Evolutionary conservation across 2,113 vertebrate species (phyloP).

Genomic region (Thinocorus orbignyianus): DNA sequence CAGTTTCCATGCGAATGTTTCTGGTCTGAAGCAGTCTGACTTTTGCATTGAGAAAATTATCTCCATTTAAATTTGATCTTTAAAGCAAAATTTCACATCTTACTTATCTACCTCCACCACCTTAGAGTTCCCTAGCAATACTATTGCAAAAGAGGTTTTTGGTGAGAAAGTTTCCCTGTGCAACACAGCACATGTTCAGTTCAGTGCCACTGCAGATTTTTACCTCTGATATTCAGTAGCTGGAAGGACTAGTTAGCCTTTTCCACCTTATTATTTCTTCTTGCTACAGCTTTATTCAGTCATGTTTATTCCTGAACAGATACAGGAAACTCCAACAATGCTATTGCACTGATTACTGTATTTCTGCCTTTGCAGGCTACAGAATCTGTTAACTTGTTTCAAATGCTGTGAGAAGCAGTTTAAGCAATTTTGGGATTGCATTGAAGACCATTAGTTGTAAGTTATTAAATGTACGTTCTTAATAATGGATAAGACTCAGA

Average conservation of each 20-base stretch:
- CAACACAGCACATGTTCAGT: background rate
- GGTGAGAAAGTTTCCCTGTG: background rate
- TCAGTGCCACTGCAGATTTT: background rate
- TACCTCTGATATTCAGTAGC: background rate
- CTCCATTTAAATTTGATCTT: background rate
- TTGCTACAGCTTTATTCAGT: background rate
- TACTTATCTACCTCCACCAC: background rate
- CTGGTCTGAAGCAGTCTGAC: background rate
- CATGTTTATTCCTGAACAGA: background rate
- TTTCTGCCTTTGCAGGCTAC: background rate
- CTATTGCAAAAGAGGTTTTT: background rate
- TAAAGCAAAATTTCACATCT: background rate
- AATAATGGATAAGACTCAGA: conserved; percentile 17
- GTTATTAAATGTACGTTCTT: conserved; percentile 35
- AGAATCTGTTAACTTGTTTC: conserved; percentile 2
- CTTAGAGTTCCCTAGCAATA: background rate
- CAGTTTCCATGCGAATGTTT: background rate
- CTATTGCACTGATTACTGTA: background rate
- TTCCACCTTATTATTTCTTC: background rate
- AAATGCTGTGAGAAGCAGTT: background rate
- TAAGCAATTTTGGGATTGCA: background rate
- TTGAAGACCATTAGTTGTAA: conserved; percentile 16
- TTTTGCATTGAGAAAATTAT: background rate
- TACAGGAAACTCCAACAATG: background rate
- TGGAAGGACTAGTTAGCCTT: background rate